phyloP scores from a whole-genome alignment of 2,888 invertebrate species.

The Drosophila mettleri region DNA sequence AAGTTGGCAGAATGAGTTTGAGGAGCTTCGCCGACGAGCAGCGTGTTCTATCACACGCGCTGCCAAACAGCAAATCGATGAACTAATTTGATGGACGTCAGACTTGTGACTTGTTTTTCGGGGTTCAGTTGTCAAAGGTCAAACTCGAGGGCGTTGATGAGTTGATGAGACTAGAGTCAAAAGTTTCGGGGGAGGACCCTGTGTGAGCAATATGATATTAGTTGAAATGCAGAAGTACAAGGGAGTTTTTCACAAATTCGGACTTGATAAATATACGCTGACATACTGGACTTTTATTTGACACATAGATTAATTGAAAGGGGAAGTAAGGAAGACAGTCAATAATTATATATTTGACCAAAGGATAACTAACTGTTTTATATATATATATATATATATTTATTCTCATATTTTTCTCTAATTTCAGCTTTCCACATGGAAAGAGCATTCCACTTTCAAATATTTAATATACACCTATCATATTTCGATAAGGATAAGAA shows the following conservation, averaged over 20 bases:
- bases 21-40: slow-evolving; percentile 50
- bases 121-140: slow-evolving; percentile 66
- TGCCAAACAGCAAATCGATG: slow-evolving; percentile 44
- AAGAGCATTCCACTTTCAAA: neutral
- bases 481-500: neutral
- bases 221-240: slow-evolving; percentile 8
- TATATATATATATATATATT: neutral
- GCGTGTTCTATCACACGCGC: slow-evolving; percentile 25
- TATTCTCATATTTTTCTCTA: neutral
- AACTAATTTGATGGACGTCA: slow-evolving; percentile 52
- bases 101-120: slow-evolving; percentile 11
- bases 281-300: slow-evolving; percentile 12
- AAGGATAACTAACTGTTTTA: neutral
- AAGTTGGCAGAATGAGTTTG: slow-evolving; percentile 48
- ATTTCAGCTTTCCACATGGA: too few species aligned
- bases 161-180: slow-evolving; percentile 11
- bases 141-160: slow-evolving; percentile 51
- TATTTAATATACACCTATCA: neutral
- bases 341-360: neutral
- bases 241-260: neutral
- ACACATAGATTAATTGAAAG: neutral
- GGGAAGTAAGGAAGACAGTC: neutral
- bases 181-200: slow-evolving; percentile 10
- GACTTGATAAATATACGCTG: slow-evolving; percentile 4
- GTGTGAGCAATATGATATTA: slow-evolving; percentile 12